Evolutionary conservation across 2,797 vertebrate genomes (phyloP).

Genomic region (Psittacula echo): DNA sequence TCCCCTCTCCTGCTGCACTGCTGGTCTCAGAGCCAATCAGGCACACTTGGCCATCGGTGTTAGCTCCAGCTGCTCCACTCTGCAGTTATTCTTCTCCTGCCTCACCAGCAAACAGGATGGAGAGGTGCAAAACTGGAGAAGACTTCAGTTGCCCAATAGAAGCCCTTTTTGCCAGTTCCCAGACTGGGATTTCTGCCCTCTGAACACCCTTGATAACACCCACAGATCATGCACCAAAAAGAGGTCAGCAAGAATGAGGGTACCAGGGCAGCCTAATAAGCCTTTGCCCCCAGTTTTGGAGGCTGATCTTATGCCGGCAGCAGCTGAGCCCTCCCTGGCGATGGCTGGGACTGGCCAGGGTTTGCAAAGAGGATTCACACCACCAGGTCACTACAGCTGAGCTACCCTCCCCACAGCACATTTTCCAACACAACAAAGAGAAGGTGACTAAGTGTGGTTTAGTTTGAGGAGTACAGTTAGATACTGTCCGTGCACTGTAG

Average conservation of each 20-base stretch:
- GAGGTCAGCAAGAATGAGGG: not conserved
- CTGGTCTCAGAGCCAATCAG: accelerated
- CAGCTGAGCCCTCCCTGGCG: not conserved
- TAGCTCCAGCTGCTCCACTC: not conserved
- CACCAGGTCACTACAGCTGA: accelerated
- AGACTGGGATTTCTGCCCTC: not conserved
- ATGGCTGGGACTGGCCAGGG: too few species aligned
- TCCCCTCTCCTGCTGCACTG: not conserved
- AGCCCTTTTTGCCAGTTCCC: not conserved
- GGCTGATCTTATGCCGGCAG: not conserved
- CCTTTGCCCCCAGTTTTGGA: not conserved
- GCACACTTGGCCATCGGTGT: accelerated
- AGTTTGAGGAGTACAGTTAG: not conserved
- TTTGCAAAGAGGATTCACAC: not conserved
- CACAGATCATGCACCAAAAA: not conserved
- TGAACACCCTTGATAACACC: accelerated
- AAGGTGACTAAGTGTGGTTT: not conserved
- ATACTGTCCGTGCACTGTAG: accelerated
- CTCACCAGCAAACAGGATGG: not conserved
- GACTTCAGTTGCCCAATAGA: not conserved
- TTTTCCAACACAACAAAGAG: not conserved
- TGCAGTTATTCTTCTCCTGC: not conserved
- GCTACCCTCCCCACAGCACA: not conserved
- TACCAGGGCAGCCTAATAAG: not conserved
- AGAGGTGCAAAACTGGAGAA: not conserved